Evolutionary conservation across 2,113 vertebrate species (phyloP).

Genomic region (Calonectris borealis): DNA sequence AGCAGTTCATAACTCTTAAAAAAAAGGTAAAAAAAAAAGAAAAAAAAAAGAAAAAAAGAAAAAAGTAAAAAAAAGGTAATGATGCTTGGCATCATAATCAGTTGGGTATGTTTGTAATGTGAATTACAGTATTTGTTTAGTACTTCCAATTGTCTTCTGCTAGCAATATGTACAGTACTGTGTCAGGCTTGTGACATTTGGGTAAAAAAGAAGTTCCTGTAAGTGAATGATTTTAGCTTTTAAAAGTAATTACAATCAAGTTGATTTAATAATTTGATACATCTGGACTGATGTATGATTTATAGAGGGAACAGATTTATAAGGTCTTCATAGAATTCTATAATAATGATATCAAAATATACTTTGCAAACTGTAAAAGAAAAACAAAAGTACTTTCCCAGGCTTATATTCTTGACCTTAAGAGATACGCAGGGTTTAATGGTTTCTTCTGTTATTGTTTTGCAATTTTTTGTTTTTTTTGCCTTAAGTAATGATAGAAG

Average conservation of each 20-base stretch:
- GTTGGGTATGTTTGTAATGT: slow-evolving; percentile 86
- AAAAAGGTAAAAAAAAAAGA: neutral
- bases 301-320: slow-evolving; percentile 70
- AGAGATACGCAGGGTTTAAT: slow-evolving; percentile 82
- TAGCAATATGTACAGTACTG: slow-evolving; percentile 93
- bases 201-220: slow-evolving; percentile 77
- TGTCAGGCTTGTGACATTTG: slow-evolving; percentile 88
- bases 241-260: slow-evolving; percentile 75
- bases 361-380: slow-evolving; percentile 76
- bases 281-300: slow-evolving; percentile 74
- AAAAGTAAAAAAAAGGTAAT: slow-evolving; percentile 59
- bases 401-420: slow-evolving; percentile 81
- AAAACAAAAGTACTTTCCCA: slow-evolving; percentile 77
- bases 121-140: slow-evolving; percentile 82
- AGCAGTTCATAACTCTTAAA: slow-evolving; percentile 58
- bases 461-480: slow-evolving; percentile 82
- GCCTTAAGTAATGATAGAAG: slow-evolving; percentile 89
- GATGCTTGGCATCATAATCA: slow-evolving; percentile 71
- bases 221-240: slow-evolving; percentile 91
- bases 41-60: neutral
- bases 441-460: slow-evolving; percentile 86
- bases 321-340: slow-evolving; percentile 77
- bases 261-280: slow-evolving; percentile 86
- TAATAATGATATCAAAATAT: slow-evolving; percentile 78
- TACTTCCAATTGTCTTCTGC: slow-evolving; percentile 89